phyloP scores from a whole-genome alignment of 2,888 invertebrate species.

The Drosophila borealis region DNA sequence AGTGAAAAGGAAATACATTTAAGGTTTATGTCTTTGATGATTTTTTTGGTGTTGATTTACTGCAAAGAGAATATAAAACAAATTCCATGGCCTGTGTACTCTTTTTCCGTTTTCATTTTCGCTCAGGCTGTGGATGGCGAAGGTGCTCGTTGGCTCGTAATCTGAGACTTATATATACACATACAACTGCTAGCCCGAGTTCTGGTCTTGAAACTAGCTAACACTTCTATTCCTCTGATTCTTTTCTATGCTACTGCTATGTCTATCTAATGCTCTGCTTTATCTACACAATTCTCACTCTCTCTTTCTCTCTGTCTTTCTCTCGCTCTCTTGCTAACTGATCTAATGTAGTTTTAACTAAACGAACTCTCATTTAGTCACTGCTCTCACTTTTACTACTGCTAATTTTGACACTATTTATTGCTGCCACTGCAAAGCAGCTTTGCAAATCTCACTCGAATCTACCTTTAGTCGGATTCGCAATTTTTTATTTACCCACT shows the following conservation, averaged over 20 bases:
- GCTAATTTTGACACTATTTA: constrained; percentile 53
- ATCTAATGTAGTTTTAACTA: constrained; percentile 42
- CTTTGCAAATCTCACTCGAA: constrained; percentile 20
- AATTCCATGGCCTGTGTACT: constrained; percentile 7
- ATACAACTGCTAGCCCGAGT: constrained; percentile 34
- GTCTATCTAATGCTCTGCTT: constrained; percentile 26
- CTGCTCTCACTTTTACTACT: constrained; percentile 26
- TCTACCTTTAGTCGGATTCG: constrained; percentile 30
- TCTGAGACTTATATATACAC: constrained; percentile 24
- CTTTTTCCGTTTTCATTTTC: constrained; percentile 19
- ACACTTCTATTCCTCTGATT: constrained; percentile 22
- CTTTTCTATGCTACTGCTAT: constrained; percentile 24
- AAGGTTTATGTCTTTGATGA: constrained; percentile 1
- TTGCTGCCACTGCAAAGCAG: constrained; percentile 23
- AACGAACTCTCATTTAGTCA: constrained; percentile 36
- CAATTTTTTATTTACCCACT: constrained; percentile 40
- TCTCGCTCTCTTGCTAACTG: constrained; percentile 13
- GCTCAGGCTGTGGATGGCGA: not conserved
- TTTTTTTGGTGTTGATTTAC: constrained; percentile 4
- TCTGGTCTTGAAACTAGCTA: constrained; percentile 55
- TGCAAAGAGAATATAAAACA: not conserved
- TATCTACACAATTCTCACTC: constrained; percentile 3
- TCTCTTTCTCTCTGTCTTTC: constrained; percentile 1
- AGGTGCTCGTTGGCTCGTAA: constrained; percentile 35
- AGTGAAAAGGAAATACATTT: constrained; percentile 3